Percentiles rank a stretch among this genome's conserved stretches.
Evolutionary conservation across 2,888 invertebrate genomes (phyloP).

Genomic region (Xanthia icteritia): DNA sequence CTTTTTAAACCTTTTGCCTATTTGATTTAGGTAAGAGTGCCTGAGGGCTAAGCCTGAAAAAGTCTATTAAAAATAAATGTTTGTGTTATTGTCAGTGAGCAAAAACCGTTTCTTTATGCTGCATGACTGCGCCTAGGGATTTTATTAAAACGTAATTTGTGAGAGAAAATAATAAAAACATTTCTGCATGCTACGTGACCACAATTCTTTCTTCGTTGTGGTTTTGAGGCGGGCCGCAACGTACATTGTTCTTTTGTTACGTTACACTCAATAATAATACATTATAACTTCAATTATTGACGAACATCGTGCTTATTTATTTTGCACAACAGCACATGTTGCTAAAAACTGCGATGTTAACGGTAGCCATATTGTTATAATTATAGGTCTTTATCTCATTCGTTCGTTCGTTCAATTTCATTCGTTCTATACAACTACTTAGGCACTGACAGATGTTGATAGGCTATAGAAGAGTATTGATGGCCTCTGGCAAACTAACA

Average conservation of each 20-base stretch:
- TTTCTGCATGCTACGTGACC: slow-evolving; percentile 26
- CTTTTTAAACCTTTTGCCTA: slow-evolving; percentile 18
- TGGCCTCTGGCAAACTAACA: neutral
- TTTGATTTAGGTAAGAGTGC: slow-evolving; percentile 34
- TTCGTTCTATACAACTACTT: too few species aligned
- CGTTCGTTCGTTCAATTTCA: too few species aligned
- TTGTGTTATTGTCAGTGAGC: neutral
- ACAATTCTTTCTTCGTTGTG: slow-evolving; percentile 33
- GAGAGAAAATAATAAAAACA: slow-evolving; percentile 27
- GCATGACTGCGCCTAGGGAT: slow-evolving; percentile 6
- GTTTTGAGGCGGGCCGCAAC: slow-evolving; percentile 28
- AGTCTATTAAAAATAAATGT: neutral
- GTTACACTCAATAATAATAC: slow-evolving; percentile 32
- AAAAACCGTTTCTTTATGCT: slow-evolving; percentile 11
- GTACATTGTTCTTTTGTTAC: slow-evolving; percentile 48
- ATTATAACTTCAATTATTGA: slow-evolving; percentile 40
- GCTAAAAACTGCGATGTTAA: slow-evolving; percentile 12
- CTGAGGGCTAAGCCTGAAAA: neutral
- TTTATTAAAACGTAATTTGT: slow-evolving; percentile 23
- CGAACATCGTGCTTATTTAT: slow-evolving; percentile 5
- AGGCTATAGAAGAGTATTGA: neutral
- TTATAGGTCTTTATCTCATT: neutral
- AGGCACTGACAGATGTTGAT: neutral
- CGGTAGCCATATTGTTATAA: neutral
- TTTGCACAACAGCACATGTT: slow-evolving; percentile 6